Percentiles rank a stretch among this genome's conserved stretches.
phyloP scores from a whole-genome alignment of 2,888 invertebrate species.

The Resseliella maxima region DNA sequence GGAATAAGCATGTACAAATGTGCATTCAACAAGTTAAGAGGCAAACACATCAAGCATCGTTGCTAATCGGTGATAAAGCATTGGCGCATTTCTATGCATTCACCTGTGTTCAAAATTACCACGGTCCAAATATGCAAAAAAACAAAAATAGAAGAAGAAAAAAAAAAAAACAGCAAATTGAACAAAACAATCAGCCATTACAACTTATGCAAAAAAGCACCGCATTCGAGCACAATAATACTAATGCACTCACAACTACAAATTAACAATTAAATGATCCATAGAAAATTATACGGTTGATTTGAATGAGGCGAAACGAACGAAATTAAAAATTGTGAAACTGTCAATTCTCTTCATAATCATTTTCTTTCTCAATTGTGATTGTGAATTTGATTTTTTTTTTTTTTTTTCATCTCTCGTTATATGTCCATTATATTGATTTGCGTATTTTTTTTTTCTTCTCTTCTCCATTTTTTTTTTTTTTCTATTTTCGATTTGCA shows the following conservation, averaged over 20 bases:
- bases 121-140: too few species aligned
- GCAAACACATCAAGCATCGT: neutral
- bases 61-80: neutral
- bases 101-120: neutral
- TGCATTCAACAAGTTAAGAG: constrained; percentile 7
- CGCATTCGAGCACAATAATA: neutral
- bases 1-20: neutral
- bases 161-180: too few species aligned
- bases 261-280: neutral
- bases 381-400: too few species aligned
- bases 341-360: too few species aligned
- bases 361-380: too few species aligned
- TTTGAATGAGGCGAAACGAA: too few species aligned
- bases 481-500: constrained; percentile 58
- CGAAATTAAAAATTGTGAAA: too few species aligned
- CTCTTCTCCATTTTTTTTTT: neutral
- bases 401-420: neutral
- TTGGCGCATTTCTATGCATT: constrained; percentile 32
- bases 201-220: neutral
- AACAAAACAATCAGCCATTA: neutral
- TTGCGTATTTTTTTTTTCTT: neutral
- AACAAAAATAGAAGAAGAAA: too few species aligned
- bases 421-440: neutral
- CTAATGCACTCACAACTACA: neutral
- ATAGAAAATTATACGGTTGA: too few species aligned